Base-by-base conservation (phyloP, 2,888 invertebrate species). In the Macropis europaea region DNA sequence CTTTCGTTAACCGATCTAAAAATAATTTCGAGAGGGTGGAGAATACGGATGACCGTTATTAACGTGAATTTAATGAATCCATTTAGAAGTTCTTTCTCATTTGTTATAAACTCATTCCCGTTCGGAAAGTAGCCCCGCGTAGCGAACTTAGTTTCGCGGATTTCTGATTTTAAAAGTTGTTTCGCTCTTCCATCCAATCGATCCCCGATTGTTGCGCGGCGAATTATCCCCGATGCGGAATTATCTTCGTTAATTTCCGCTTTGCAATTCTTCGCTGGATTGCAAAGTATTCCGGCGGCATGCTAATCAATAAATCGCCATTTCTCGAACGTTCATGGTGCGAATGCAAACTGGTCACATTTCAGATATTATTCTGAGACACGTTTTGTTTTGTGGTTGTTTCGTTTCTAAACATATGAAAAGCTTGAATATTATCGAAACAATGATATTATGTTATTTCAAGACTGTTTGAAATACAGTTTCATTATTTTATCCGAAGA, bases 61-160 rank as follows among this genome's bases (percentile, higher is more conserved):
- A 50, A 40, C 60, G 59, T 15, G 32, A 52, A 66, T 66, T 57
- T 57, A 57, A 69, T 40, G 57, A 52, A 38, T 26, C 36, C 57
- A 43, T 66, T 52, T 26, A 38, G 54, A 67, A 67, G 57, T 67
- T 45, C 24, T 30, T 45, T 43, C 42, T 48, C 42, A 42, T 48
- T 63, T 40, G 32, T 53, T 48, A 22, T 32, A 34, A 63, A 48
- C 54, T 63, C 48, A 40, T 32, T 30, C 30, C n/a, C 7, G 32
- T n/a, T 48, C n/a, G 26, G 19, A 28, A 56, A 48, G 13, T 30
- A 47, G 36, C 36, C 11, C 26, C 36, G 17, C 11, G n/a, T n/a
- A 30, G 30, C n/a, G 15, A 32, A 64, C 57, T 57, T 64, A 32
- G 47, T 48, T 40, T 32, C 42, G 26, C 42, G 7, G 30, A 22